Evolutionary conservation across 2,888 invertebrate genomes (phyloP), one percentile per base, ranked within the genome.

Genomic region (Panopea generosa): DNA sequence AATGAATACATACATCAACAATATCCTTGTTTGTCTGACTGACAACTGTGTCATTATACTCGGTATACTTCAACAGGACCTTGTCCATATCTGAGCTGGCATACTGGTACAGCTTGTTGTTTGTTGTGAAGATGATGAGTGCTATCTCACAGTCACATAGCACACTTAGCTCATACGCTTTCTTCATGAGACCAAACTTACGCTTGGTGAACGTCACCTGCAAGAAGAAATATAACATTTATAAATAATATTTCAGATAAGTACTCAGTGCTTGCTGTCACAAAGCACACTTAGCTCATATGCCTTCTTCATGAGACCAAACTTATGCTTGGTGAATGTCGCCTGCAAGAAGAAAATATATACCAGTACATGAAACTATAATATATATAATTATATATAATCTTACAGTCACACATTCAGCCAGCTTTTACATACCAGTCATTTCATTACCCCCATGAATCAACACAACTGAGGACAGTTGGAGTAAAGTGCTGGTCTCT

Each of bases 181-280:
- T 99, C 95, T 99, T 99, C 99, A 99, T 99, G 84, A 99, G 97
- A 86, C 99, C 99, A 92, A 99, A 99, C 95, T 99, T 99, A 90
- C 99, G 95, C 93, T 99, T 99, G 94, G 99, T 99, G 95, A 99
- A 99, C 90, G 99, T 99, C 94, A 99, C 99, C 99, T 99, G 95
- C 20, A 93, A 92, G 49, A 38, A 61, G 49, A 66, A 56, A 52
- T 14, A 18, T 49, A 43, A 63, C 18, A 40, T 40, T 7, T 40
- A 40, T 16, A 40, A 11, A 40, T 16, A 11, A 16, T 40, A 40
- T 40, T n/a, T n/a, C n/a, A n/a, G n/a, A n/a, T n/a, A n/a, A n/a
- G n/a, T n/a, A n/a, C n/a, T n/a, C n/a, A n/a, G n/a, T n/a, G n/a
- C 94, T 99, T 99, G 93, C 99, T 99, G 94, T 99, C 99, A 94